Evolutionary conservation across 2,797 vertebrate species (phyloP).

Genomic region (Danio aesculapii): DNA sequence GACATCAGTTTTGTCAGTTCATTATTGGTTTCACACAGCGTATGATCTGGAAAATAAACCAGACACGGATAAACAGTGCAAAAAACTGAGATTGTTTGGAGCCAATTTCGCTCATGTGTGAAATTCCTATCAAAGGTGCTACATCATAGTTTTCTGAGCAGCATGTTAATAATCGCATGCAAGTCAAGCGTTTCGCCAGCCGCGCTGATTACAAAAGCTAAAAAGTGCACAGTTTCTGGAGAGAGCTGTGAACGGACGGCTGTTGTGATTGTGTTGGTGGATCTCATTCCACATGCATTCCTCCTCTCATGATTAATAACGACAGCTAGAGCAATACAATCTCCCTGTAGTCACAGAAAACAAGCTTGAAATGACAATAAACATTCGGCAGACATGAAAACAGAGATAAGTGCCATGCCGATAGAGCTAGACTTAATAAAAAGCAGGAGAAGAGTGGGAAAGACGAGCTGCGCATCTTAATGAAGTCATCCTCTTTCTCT

Average conservation of each 20-base stretch:
- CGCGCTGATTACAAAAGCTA: neutral
- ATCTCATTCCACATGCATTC: conserved; percentile 34
- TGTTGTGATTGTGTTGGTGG: conserved; percentile 13
- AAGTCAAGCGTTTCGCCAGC: conserved; percentile 7
- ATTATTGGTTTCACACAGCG: conserved; percentile 26
- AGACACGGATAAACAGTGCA: conserved; percentile 10
- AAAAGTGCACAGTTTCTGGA: conserved; percentile 6
- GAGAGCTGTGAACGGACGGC: conserved; percentile 18
- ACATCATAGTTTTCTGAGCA: conserved; percentile 26
- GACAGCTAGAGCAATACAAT: conserved; percentile 67
- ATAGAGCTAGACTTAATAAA: conserved; percentile 68
- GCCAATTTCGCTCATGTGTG: conserved; percentile 20
- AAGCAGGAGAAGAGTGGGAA: conserved; percentile 57
- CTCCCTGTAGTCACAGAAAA: conserved; percentile 71
- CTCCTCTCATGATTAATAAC: conserved; percentile 35
- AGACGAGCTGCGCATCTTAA: conserved; percentile 64
- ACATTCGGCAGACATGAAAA: conserved; percentile 63
- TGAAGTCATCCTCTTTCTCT: conserved; percentile 65
- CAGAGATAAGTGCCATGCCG: conserved; percentile 71
- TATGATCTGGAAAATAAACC: conserved; percentile 35
- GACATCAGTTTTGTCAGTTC: conserved; percentile 8
- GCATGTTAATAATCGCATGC: conserved; percentile 23
- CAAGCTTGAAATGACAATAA: conserved; percentile 55
- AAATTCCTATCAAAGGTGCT: conserved; percentile 23
- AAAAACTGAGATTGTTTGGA: neutral